These are phyloP conservation scores for Thymallus thymallus DNA, from an alignment of 2,113 vertebrate genomes.

Conservation along the genomic window DNA sequence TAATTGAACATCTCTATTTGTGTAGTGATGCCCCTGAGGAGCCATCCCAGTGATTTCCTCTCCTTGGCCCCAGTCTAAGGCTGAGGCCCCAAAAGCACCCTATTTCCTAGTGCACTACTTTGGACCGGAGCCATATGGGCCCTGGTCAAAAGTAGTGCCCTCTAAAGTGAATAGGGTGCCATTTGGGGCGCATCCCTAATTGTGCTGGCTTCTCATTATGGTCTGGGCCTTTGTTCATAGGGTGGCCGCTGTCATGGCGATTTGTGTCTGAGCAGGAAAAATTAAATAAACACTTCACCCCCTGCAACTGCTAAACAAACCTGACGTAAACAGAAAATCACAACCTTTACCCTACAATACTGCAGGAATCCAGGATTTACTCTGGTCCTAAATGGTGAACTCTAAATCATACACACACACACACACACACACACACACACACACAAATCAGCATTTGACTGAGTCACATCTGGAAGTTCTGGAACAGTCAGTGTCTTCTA, in stretches of 20 bases:
- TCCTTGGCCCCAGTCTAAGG: not conserved
- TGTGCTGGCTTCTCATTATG: slow-evolving; percentile 63
- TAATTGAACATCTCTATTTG: slow-evolving; percentile 35
- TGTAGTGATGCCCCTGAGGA: slow-evolving; percentile 57
- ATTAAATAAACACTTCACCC: slow-evolving; percentile 48
- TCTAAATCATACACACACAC: not conserved
- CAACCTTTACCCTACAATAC: too few relatives aligned
- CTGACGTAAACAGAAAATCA: slow-evolving; percentile 5
- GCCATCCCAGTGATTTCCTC: slow-evolving; percentile 33
- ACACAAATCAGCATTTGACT: not conserved
- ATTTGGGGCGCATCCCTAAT: slow-evolving; percentile 25
- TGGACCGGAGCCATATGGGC: too few relatives aligned
- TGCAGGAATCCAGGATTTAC: too few relatives aligned
- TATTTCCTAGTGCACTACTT: too few relatives aligned
- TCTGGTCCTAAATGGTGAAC: too few relatives aligned
- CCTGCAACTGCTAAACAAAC: slow-evolving; percentile 38
- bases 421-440: not conserved
- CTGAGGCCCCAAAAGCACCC: too few relatives aligned
- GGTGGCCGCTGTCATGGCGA: slow-evolving; percentile 51
- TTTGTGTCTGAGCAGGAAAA: slow-evolving; percentile 62
- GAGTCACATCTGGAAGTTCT: not conserved
- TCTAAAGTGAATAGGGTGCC: too few relatives aligned
- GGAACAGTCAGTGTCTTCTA: not conserved
- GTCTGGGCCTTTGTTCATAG: slow-evolving; percentile 57
- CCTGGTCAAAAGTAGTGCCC: too few relatives aligned